These are phyloP conservation scores for Pandemis heparana DNA, from an alignment of 2,888 invertebrate species.

Conservation along the genomic window DNA sequence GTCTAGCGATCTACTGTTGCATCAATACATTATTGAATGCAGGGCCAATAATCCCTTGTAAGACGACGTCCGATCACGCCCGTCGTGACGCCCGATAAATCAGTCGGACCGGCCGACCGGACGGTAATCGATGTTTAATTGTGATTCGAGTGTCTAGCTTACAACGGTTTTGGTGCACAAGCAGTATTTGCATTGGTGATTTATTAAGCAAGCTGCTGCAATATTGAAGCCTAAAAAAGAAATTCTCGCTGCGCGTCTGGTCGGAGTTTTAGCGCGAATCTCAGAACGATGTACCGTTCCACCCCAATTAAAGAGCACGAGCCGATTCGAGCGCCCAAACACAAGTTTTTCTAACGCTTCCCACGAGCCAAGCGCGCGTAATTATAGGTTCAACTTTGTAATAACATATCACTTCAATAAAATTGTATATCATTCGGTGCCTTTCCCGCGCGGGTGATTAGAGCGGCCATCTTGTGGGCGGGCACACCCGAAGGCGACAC, in stretches of 20 bases:
- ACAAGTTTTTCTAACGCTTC: conserved; percentile 83
- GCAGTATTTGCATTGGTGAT: conserved; percentile 13
- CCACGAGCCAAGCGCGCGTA: conserved; percentile 81
- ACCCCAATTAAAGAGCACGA: conserved; percentile 80
- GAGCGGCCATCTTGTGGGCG: conserved; percentile 85
- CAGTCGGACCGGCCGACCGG: conserved; percentile 56
- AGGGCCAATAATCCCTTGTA: conserved; percentile 52
- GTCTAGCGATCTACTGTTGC: conserved; percentile 4
- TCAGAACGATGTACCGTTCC: conserved; percentile 52
- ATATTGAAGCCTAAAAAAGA: background rate
- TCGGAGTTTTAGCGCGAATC: conserved; percentile 22
- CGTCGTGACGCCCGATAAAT: conserved; percentile 68
- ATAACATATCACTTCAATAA: conserved; percentile 85
- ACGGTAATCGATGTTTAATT: conserved; percentile 40
- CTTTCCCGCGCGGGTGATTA: conserved; percentile 81
- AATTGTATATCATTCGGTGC: conserved; percentile 84
- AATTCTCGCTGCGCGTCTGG: background rate
- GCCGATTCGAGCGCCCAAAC: conserved; percentile 68
- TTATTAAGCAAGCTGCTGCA: background rate
- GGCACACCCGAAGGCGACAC: conserved; percentile 82
- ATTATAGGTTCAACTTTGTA: conserved; percentile 81
- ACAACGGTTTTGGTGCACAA: background rate
- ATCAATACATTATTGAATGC: conserved; percentile 35
- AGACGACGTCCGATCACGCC: conserved; percentile 53
- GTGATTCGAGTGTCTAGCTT: conserved; percentile 25